Evolutionary conservation across 2,888 invertebrate genomes (phyloP), one percentile per base, ranked within the genome.

Genomic region (Celastrina argiolus): DNA sequence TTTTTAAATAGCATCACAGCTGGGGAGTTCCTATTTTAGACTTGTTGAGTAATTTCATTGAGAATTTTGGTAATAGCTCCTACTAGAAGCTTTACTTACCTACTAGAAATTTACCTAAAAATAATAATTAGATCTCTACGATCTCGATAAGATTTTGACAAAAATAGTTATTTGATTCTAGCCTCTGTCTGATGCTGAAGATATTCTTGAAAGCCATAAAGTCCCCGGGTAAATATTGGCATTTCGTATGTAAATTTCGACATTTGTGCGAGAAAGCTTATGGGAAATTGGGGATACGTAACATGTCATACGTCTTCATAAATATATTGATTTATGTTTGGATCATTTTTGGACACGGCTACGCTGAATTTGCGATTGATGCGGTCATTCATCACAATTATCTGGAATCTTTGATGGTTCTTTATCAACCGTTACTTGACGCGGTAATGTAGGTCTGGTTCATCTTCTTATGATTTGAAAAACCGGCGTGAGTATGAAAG

Each of bases 181-280:
- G 6, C 42, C n/a, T 8, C n/a, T 42, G 6, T 16, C 16, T 2
- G 0, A 42, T 7, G 41, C 16, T 2, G 7, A n/a, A 41, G n/a
- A 16, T 42, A 42, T 42, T 42, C 6, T 42, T 42, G 7, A 42
- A 7, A 45, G 45, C 8, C n/a, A 41, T n/a, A 14, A 8, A 36
- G 36, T 10, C 12, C n/a, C 3, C 22, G 56, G 63, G 41, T 68
- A 68, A 69, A 76, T 80, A 81, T 81, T 79, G 76, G 73, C 78
- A 81, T 83, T 79, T 84, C 80, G 78, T 79, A 79, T 76, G 80
- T 77, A 75, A 78, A 78, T 76, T 73, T 72, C 76, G 80, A 75
- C 80, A 82, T 83, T 81, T 79, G 76, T 69, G 70, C 72, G 82
- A 76, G 84, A 84, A 83, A 83, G 81, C 71, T 58, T 12, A 58